These are phyloP conservation scores for Cryptotermes secundus DNA, from an alignment of 1,140 invertebrate genomes.

Conservation along the genomic window DNA sequence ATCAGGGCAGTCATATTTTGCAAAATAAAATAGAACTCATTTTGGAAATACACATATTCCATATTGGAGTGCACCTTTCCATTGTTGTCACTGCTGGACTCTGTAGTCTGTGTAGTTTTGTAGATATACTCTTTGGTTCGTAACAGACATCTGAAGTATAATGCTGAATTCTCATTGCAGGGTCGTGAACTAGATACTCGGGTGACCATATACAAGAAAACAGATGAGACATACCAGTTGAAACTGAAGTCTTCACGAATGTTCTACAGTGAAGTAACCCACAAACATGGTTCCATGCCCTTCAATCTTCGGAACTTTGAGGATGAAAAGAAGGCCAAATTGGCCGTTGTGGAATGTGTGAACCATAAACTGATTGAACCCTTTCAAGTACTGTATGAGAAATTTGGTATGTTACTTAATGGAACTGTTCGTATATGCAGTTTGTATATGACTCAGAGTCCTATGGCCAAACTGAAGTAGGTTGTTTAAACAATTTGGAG, in stretches of 20 bases:
- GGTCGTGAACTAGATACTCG: constrained; percentile 90
- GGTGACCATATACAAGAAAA: constrained; percentile 98
- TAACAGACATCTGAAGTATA: no score
- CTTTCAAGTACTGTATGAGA: constrained; percentile 83
- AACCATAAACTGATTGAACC: constrained; percentile 97
- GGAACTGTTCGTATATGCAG: no score
- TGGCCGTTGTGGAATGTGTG: constrained; percentile 97
- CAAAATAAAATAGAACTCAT: no score
- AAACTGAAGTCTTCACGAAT: constrained; percentile 95
- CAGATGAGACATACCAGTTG: constrained; percentile 93
- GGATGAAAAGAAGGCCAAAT: constrained; percentile 95
- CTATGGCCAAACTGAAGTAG: no score
- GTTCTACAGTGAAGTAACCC: constrained; percentile 92
- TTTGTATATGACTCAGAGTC: no score
- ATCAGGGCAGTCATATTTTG: no score
- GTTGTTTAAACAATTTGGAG: no score
- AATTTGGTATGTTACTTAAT: constrained; percentile 41
- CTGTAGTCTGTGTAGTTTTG: no score
- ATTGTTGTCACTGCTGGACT: no score
- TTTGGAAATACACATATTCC: no score
- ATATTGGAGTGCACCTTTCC: no score
- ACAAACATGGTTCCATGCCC: constrained; percentile 93
- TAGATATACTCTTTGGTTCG: no score
- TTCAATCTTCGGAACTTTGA: constrained; percentile 89
- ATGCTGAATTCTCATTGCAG: constrained; percentile 49